Base-by-base conservation (phyloP, 2,113 vertebrate species). In the Tichodroma muraria region DNA sequence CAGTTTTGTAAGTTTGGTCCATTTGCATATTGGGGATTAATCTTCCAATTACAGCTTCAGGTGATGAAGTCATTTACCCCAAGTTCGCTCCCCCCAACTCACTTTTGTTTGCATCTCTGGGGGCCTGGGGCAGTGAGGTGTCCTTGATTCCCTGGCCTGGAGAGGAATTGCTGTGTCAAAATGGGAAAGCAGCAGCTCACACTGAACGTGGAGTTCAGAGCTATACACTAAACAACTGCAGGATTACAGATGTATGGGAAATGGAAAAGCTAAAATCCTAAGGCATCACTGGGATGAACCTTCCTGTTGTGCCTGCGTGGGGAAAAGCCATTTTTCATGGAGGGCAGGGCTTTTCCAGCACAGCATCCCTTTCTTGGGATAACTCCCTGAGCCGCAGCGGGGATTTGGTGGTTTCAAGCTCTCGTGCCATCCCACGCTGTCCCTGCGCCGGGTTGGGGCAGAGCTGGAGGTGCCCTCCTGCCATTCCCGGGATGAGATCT, bases 261-360 rank as follows among this genome's bases (percentile, higher is more conserved):
- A 31, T 1, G 31, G 2, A 33, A 77, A 63, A 33, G 2, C 28
- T 21, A 2, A 33, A 77, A 40, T 40, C 45, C 17, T 16, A 3
- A 50, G 5, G 17, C 35, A 40, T 50, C 35, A 13, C 45, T 49
- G 66, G 42, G 27, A 11, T 28, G 31, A 50, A 2, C 68, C 19
- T 59, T 31, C 60, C 27, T 0, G 0, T 20, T 47, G 18, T 17
- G 45, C 77, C 50, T 89, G 22, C 0, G 0, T 18, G 54, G 45
- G 49, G 19, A 59, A 60, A 9, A 82, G 11, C 12, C 49, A 23
- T 28, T n/a, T 33, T 52, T 37, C 33, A 17, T 47, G 56, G n/a
- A 78, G 83, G 9, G 30, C 38, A 23, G 25, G 35, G 75, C 79
- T 76, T 40, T 68, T 44, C 45, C 49, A 35, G 49, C 44, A 35